Base-by-base conservation (phyloP, 2,888 invertebrate species). In the Eueremaeus valkanovi region DNA sequence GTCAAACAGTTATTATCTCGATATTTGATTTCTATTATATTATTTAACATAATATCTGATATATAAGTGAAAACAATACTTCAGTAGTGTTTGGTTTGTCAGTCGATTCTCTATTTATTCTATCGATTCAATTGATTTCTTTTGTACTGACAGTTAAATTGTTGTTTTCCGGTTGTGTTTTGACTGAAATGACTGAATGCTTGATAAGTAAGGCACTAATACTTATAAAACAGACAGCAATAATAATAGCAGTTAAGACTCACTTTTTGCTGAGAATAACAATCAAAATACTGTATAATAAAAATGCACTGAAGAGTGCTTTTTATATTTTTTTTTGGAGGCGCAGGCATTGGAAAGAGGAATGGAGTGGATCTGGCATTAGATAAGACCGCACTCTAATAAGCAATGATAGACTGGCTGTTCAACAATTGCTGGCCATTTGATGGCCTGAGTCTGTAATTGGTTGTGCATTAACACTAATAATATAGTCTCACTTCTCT, bases 401-500 rank as follows among this genome's bases (percentile, higher is more conserved):
- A 58, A 58, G 24, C 58, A 58, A 3, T 58, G 58, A 58, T 58
- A 58, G 58, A 58, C 58, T 58, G 29, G 9, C 58, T 24, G 58
- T 58, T 18, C 24, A 58, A 27, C 29, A 58, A 27, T 58, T 58
- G 58, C 29, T 27, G 27, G 58, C 58, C 29, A 27, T 24, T 58
- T 58, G 24, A 29, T 9, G 58, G 58, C 2, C 21, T 21, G 24
- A 8, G 9, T 40, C 40, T 40, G 45, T 18, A 27, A 58, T 58
- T 58, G 58, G 58, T 58, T 58, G 58, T 24, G 58, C 24, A 58
- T 45, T 45, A 45, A 58, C 29, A 29, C 24, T 58, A 58, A 58
- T 58, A 29, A 29, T 29, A 58, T 9, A 45, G 58, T 58, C 58
- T 58, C 58, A 58, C 58, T 58, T 58, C 58, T 58, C 58, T 58